phyloP scores from a whole-genome alignment of 2,113 vertebrate genomes.

The Elanoides forficatus region DNA sequence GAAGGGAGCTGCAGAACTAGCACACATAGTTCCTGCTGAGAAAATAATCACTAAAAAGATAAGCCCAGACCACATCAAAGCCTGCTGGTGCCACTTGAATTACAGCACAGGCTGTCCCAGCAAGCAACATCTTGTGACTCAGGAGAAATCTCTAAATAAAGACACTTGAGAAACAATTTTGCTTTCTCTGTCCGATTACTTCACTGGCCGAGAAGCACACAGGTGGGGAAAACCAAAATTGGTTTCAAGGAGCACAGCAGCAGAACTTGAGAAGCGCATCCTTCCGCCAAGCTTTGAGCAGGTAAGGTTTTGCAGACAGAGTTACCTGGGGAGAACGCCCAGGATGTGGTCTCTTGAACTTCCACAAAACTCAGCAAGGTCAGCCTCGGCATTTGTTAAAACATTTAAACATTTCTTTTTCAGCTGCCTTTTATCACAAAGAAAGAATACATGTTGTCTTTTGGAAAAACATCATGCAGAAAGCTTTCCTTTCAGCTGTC shows the following conservation, averaged over 20 bases:
- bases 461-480: neutral
- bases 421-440: neutral
- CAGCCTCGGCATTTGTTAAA: neutral
- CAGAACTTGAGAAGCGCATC: neutral
- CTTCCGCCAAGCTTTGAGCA: neutral
- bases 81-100: neutral
- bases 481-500: neutral
- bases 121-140: neutral
- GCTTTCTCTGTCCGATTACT: neutral
- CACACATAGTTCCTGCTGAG: too few relatives aligned
- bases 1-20: neutral
- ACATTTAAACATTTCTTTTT: neutral
- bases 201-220: neutral
- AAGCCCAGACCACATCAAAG: neutral
- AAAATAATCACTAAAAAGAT: neutral
- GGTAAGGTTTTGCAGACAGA: too few relatives aligned
- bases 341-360: neutral
- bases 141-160: neutral
- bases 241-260: neutral
- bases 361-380: neutral
- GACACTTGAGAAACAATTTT: neutral
- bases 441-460: neutral
- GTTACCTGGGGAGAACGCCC: neutral
- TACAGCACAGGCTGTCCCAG: neutral
- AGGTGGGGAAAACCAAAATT: neutral